Conservation (phyloP, 92 coral and sea anemone species). For the Bergia sp. region DNA sequence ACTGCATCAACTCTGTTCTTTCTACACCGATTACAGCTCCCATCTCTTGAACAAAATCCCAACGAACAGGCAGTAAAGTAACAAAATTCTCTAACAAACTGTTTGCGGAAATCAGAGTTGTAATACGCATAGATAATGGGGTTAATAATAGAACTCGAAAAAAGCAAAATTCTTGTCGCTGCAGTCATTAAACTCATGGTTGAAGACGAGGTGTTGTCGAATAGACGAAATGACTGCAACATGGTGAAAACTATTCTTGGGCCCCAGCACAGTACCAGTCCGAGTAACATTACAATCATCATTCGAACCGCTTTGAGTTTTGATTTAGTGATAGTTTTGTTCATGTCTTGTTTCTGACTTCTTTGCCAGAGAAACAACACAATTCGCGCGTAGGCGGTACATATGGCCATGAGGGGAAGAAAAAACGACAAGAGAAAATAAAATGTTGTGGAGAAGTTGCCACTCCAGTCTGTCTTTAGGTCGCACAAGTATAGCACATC, state of each 20-base stretch:
- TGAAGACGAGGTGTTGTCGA: slow-evolving; percentile 34
- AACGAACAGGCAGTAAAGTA: not conserved
- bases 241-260: slow-evolving; percentile 42
- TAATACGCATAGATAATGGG: slow-evolving; percentile 70
- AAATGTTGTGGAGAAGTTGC: slow-evolving; percentile 48
- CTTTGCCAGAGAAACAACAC: slow-evolving; percentile 44
- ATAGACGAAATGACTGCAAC: slow-evolving; percentile 48
- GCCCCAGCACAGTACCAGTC: slow-evolving; percentile 54
- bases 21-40: not conserved
- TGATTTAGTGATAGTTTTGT: slow-evolving; percentile 58
- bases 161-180: slow-evolving; percentile 15
- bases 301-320: slow-evolving; percentile 59
- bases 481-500: slow-evolving; percentile 30
- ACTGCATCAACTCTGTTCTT: not conserved
- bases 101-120: slow-evolving; percentile 58
- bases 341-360: slow-evolving; percentile 42
- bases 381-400: slow-evolving; percentile 45
- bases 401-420: slow-evolving; percentile 46
- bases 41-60: not conserved
- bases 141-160: slow-evolving; percentile 58
- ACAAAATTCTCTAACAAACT: slow-evolving; percentile 15
- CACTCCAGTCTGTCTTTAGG: slow-evolving; percentile 39
- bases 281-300: slow-evolving; percentile 53
- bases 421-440: slow-evolving; percentile 51
- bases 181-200: slow-evolving; percentile 35